Evolutionary conservation across 2,113 vertebrate species (phyloP).

Genomic region (Hyperoodon ampullatus): DNA sequence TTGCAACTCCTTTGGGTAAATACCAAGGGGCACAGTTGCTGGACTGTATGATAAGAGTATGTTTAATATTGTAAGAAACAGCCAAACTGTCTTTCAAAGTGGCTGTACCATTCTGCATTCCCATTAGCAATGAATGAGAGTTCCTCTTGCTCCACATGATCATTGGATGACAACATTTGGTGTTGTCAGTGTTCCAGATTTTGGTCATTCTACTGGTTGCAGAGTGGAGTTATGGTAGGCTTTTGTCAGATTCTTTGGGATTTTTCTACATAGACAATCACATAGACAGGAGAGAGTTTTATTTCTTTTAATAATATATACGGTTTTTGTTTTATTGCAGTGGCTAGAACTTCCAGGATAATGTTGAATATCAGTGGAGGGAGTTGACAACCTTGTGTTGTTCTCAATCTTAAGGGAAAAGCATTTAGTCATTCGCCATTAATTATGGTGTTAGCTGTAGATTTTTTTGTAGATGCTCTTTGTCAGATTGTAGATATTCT

Average conservation of each 20-base stretch:
- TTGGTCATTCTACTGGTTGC: background rate
- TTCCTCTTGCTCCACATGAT: background rate
- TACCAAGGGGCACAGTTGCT: background rate
- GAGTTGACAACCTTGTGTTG: background rate
- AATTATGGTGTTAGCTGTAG: background rate
- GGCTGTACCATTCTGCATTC: background rate
- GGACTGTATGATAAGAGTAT: background rate
- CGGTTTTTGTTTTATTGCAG: background rate
- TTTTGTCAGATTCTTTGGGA: background rate
- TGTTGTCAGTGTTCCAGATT: background rate
- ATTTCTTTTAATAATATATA: background rate
- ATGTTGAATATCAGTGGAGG: background rate
- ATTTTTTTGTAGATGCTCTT: background rate
- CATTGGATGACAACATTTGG: background rate
- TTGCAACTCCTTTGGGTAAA: background rate
- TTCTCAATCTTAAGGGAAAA: slow-evolving; percentile 4
- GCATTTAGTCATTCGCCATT: background rate
- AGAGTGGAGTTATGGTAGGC: background rate
- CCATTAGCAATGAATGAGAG: background rate
- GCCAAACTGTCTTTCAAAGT: background rate
- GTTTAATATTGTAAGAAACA: background rate
- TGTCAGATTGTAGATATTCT: background rate
- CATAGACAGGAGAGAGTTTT: background rate
- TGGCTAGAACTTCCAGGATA: background rate
- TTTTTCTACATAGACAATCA: background rate